Base-by-base conservation (phyloP, 64 coral and sea anemone species). In the Exaiptasia diaphana region DNA sequence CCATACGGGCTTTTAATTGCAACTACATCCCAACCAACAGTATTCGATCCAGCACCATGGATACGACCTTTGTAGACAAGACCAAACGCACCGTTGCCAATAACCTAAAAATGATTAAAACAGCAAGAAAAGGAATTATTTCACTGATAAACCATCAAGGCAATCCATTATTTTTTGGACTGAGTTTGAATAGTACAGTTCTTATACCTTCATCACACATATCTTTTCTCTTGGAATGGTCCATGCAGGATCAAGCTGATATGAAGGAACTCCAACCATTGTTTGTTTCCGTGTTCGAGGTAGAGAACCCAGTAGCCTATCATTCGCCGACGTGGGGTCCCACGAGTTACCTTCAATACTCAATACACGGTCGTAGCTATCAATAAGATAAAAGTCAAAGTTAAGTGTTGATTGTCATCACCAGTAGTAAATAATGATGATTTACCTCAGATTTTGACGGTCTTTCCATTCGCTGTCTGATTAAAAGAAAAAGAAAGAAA, bases 51-150 rank as follows among this genome's bases (percentile, higher is more conserved):
- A 9, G 48, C 25, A 37, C 27, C 22, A 43, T 4, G 6, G 18
- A 36, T 72, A 38, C 38, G 58, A 36, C 56, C 83, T 18, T 86
- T 76, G 22, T 57, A 73, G 11, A 86, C 83, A 21, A 76, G 83
- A 40, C 71, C 83, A 77, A 86, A 86, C 9, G 83, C 72, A 22
- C 83, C 83, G 24, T 86, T 76, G 1, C 83, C 83, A 38, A 86
- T 76, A 0, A 86, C 37, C 44, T 77, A 56, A 54, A 82, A 3
- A 54, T 17, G 21, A 35, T 4, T 3, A 38, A 38, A 1, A 73
- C 6, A 21, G 6, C 27, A 17, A 73, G n/a, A n/a, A n/a, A n/a
- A n/a, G n/a, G n/a, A n/a, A n/a, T n/a, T n/a, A n/a, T n/a, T n/a
- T n/a, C n/a, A n/a, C n/a, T n/a, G n/a, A n/a, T n/a, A n/a, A n/a